These are phyloP conservation scores for Siphonodentalium dalli DNA, from an alignment of 2,888 invertebrate genomes.

Conservation along the genomic window DNA sequence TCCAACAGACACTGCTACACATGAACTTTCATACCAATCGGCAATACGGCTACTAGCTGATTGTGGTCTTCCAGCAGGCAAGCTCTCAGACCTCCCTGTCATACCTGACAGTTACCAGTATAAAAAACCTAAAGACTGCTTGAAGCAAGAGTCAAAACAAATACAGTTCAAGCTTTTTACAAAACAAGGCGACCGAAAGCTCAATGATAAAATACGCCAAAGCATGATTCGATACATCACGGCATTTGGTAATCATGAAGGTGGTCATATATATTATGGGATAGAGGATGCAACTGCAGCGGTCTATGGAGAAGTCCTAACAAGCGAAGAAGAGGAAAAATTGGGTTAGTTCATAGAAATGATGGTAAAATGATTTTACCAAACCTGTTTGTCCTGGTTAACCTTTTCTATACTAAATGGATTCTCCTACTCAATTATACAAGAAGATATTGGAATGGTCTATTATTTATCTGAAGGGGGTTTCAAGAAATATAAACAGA, in stretches of 20 bases:
- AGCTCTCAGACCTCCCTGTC: conserved; percentile 36
- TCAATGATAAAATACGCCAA: conserved; percentile 37
- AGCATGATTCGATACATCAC: conserved; percentile 42
- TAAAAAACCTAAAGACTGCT: conserved; percentile 34
- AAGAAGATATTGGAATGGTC: too few relatives aligned
- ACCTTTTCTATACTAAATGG: too few relatives aligned
- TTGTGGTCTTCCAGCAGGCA: conserved; percentile 26
- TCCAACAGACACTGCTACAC: conserved; percentile 49
- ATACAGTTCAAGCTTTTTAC: conserved; percentile 50
- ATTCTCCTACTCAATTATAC: too few relatives aligned
- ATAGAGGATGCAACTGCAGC: conserved; percentile 46
- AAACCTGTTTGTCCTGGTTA: too few relatives aligned
- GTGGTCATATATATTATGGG: conserved; percentile 52
- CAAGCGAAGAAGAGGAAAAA: conserved; percentile 31
- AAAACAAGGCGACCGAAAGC: conserved; percentile 13
- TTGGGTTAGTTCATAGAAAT: conserved; percentile 30
- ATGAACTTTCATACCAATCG: conserved; percentile 47
- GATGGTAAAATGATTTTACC: too few relatives aligned
- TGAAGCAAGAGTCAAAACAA: conserved; percentile 53
- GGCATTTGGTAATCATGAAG: conserved; percentile 53
- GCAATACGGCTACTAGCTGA: conserved; percentile 37
- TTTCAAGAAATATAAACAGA: too few relatives aligned
- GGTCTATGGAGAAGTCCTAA: conserved; percentile 42
- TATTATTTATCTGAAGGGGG: too few relatives aligned
- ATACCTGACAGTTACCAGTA: conserved; percentile 36